Base-by-base conservation (phyloP, 2,797 vertebrate species). In the Arremon aurantiirostris region DNA sequence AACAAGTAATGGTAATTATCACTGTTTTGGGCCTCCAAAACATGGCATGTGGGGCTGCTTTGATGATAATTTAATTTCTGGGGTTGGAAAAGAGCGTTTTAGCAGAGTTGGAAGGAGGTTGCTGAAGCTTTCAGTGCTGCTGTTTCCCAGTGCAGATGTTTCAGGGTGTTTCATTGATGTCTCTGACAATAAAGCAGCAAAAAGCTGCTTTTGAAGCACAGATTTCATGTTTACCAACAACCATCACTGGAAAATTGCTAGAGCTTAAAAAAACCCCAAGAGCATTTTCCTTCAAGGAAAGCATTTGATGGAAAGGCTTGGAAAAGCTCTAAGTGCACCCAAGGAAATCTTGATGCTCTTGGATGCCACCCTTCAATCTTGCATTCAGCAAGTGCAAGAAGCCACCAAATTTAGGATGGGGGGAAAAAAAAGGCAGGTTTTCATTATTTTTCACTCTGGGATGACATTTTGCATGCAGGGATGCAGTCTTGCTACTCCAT, bases 201-300 rank as follows among this genome's bases (percentile, higher is more conserved):
- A 57, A 59, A 59, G 16, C 16, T 37, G n/a, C 34, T 37, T 89
- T 53, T 52, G 75, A 82, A 60, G 32, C 42, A 34, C 64, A 77
- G 66, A 88, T 57, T 30, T 35, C 56, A 44, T 3, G 4, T 49
- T 90, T 72, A 27, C 11, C 42, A 85, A 66, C 28, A 59, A 20
- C 16, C 7, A 3, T 12, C 8, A 1, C 18, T 27, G 53, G 19
- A 60, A 88, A 86, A 64, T 4, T 0, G 0, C 20, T 35, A 9
- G 35, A 22, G 11, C 9, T 13, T n/a, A 42, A 61, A 8, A 57
- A 56, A 34, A 9, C 1, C 2, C 28, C 42, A 35, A 41, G 3
- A 16, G 0, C 4, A 21, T 64, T 53, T 78, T 76, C 14, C 23
- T 85, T 82, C 35, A 64, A 60, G 65, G 42, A 42, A 46, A 84